Percentiles rank a stretch among this genome's conserved stretches.
phyloP scores from a whole-genome alignment of 2,888 invertebrate genomes.

The Sarcophaga carnaria region DNA sequence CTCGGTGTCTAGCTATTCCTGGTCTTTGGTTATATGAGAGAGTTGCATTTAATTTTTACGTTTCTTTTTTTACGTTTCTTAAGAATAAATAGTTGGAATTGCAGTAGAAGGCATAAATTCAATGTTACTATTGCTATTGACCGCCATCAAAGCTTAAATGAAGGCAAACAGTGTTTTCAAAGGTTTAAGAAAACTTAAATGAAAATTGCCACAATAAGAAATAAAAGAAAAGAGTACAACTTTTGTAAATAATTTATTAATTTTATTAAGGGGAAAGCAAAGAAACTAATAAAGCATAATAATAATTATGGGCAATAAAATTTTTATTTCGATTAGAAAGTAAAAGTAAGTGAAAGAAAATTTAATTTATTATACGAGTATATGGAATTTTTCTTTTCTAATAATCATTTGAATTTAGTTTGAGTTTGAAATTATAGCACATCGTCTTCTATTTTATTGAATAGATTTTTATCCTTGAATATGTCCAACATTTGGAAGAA shows the following conservation, averaged over 20 bases:
- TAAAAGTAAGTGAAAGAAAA: no score
- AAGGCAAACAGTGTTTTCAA: not conserved
- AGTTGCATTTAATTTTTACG: conserved; percentile 53
- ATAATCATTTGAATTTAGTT: no score
- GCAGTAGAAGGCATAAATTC: conserved; percentile 50
- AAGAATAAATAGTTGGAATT: conserved; percentile 62
- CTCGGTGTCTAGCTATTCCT: conserved; percentile 24
- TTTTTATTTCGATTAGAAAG: no score
- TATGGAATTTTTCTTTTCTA: no score
- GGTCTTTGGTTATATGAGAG: conserved; percentile 14
- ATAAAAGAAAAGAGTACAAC: not conserved
- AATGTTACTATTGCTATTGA: conserved; percentile 48
- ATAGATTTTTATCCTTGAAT: no score
- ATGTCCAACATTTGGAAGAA: no score
- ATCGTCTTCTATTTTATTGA: no score
- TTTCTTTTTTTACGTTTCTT: conserved; percentile 36
- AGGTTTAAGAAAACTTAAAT: not conserved
- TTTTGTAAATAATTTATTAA: conserved; percentile 22
- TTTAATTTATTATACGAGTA: no score
- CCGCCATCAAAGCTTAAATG: conserved; percentile 1
- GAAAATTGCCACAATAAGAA: not conserved
- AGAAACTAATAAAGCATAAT: not conserved
- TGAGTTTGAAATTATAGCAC: no score
- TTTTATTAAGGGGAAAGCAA: conserved; percentile 16
- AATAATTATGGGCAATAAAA: no score